These are phyloP conservation scores for Drosophila saltans DNA, from an alignment of 1,140 invertebrate species.

Conservation along the genomic window DNA sequence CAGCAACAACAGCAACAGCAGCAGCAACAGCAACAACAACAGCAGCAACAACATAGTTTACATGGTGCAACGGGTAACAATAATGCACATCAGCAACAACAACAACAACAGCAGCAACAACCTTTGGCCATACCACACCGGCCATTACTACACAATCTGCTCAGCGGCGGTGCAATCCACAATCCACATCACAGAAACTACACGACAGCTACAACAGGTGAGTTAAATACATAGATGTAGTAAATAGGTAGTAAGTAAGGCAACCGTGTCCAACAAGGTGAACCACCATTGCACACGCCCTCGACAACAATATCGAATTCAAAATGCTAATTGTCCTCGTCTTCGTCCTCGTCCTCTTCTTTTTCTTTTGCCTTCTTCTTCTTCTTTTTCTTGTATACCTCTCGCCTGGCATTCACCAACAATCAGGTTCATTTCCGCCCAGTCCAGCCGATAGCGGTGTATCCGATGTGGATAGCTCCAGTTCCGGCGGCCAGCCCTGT, in stretches of 20 bases:
- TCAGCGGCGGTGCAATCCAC: constrained; percentile 81
- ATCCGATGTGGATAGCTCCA: constrained; percentile 97
- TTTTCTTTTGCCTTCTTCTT: neutral
- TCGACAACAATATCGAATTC: constrained; percentile 36
- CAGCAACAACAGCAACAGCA: constrained; percentile 70
- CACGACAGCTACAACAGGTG: constrained; percentile 82
- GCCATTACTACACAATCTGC: constrained; percentile 80
- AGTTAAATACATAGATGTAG: constrained; percentile 24
- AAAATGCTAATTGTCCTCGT: constrained; percentile 38
- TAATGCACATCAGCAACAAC: constrained; percentile 46
- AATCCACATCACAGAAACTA: constrained; percentile 83
- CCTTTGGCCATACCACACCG: constrained; percentile 80
- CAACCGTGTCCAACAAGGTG: constrained; percentile 49
- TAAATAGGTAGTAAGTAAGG: constrained; percentile 6
- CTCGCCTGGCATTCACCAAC: neutral
- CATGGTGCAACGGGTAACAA: constrained; percentile 50
- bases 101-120: constrained; percentile 60
- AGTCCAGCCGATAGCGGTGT: constrained; percentile 98
- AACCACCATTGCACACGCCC: constrained; percentile 63
- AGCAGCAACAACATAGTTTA: constrained; percentile 66
- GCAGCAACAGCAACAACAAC: constrained; percentile 68
- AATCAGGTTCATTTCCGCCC: constrained; percentile 94
- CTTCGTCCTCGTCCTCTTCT: constrained; percentile 17
- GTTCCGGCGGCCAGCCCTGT: constrained; percentile 92
- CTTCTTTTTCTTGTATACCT: neutral